Percentiles rank a stretch among this genome's conserved stretches.
These are phyloP conservation scores for Microcaecilia unicolor DNA, from an alignment of 2,797 vertebrate genomes.

Conservation along the genomic window DNA sequence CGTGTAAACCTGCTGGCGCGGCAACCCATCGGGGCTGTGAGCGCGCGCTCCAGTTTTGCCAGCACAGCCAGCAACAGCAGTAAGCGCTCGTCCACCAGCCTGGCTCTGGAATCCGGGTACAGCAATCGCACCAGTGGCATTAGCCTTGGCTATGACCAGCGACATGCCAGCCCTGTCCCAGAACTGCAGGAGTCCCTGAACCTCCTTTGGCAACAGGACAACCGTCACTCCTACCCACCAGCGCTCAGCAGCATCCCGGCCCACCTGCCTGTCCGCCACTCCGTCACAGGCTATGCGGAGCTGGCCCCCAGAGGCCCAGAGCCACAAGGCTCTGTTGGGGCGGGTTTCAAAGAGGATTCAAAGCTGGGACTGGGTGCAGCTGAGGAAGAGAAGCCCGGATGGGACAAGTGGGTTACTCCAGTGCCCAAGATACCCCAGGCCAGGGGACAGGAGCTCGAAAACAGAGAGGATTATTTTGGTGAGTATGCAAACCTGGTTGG, in stretches of 20 bases:
- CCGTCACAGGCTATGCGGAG: constrained; percentile 37
- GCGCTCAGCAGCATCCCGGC: constrained; percentile 60
- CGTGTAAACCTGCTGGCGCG: no score
- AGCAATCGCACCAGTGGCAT: constrained; percentile 83
- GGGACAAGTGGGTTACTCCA: no score
- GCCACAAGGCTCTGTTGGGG: constrained; percentile 33
- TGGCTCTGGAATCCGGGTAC: constrained; percentile 72
- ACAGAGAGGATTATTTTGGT: constrained; percentile 76
- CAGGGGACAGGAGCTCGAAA: constrained; percentile 40
- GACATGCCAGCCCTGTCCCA: constrained; percentile 16
- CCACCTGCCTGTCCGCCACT: constrained; percentile 45
- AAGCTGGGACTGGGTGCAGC: background rate
- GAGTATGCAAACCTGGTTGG: no score
- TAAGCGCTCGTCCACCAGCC: constrained; percentile 54
- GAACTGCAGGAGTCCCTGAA: constrained; percentile 27
- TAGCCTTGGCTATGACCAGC: constrained; percentile 74
- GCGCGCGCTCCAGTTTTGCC: constrained; percentile 76
- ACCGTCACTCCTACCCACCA: constrained; percentile 75
- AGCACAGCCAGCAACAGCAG: constrained; percentile 71
- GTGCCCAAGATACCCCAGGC: no score
- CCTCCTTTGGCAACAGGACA: constrained; percentile 48
- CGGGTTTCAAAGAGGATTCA: no score
- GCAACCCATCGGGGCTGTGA: no score
- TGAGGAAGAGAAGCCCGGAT: no score
- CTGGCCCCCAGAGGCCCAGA: constrained; percentile 26